Conservation (phyloP, 2,888 invertebrate genomes). For the Tethea ocularis region DNA sequence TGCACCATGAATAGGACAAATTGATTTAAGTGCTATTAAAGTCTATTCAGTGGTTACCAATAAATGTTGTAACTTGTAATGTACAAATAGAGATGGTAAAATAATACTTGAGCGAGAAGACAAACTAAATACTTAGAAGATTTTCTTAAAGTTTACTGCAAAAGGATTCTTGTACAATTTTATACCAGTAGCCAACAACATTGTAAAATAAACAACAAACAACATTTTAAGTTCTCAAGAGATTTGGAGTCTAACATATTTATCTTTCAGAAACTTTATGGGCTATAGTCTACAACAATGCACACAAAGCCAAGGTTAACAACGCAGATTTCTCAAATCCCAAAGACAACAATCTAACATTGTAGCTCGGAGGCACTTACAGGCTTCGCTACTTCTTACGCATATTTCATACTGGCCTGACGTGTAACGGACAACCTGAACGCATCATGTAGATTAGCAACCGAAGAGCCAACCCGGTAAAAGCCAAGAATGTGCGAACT, state of each 20-base stretch:
- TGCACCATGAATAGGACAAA: not conserved
- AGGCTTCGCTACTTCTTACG: conserved; percentile 16
- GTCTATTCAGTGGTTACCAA: not conserved
- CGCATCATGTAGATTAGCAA: conserved; percentile 40
- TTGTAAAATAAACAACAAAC: not conserved
- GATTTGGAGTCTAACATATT: not conserved
- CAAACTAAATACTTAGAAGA: not conserved
- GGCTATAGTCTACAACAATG: not conserved
- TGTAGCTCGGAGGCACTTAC: not conserved
- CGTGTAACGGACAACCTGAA: conserved; percentile 34
- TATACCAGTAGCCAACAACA: not conserved
- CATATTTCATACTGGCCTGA: conserved; percentile 33
- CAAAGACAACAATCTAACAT: conserved; percentile 4
- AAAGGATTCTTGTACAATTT: not conserved
- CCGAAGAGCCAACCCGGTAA: conserved; percentile 33
- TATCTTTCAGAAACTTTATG: not conserved
- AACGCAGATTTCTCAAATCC: conserved; percentile 2
- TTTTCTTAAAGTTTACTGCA: not conserved
- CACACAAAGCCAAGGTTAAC: conserved; percentile 1
- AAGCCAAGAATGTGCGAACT: conserved; percentile 42
- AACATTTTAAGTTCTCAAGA: not conserved
- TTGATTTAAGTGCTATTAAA: conserved; percentile 4
- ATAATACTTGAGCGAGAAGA: not conserved
- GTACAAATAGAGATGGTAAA: not conserved
- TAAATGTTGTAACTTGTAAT: not conserved